These are phyloP conservation scores for Leptothorax acervorum DNA, from an alignment of 2,888 invertebrate species.

Conservation along the genomic window DNA sequence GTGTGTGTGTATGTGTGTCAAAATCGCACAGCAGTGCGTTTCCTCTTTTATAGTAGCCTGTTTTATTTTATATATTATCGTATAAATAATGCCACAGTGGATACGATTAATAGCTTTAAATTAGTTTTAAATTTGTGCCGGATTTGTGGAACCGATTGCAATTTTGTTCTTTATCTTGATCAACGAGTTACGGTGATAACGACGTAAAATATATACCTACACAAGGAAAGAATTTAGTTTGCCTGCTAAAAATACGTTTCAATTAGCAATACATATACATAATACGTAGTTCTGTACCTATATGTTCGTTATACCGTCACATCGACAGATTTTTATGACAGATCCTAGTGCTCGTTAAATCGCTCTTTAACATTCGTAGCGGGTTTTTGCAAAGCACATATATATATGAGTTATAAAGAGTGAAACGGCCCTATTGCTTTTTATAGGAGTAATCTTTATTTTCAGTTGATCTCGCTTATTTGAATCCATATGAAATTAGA, in stretches of 20 bases:
- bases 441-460: neutral
- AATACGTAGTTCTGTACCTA: neutral
- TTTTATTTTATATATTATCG: neutral
- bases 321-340: constrained; percentile 31
- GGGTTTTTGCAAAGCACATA: neutral
- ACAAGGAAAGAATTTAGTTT: neutral
- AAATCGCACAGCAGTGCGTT: neutral
- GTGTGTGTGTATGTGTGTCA: neutral
- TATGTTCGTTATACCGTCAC: neutral
- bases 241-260: constrained; percentile 16
- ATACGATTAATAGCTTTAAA: neutral
- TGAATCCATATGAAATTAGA: neutral
- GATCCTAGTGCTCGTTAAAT: constrained; percentile 6
- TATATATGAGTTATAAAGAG: neutral
- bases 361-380: neutral
- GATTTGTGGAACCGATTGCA: neutral
- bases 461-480: constrained; percentile 7
- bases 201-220: neutral
- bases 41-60: neutral
- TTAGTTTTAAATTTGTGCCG: neutral
- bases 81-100: neutral
- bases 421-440: constrained; percentile 15
- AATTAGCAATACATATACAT: constrained; percentile 1
- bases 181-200: neutral
- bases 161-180: neutral